Evolutionary conservation across 2,797 vertebrate genomes (phyloP).

Genomic region (Neosalanx taihuensis): DNA sequence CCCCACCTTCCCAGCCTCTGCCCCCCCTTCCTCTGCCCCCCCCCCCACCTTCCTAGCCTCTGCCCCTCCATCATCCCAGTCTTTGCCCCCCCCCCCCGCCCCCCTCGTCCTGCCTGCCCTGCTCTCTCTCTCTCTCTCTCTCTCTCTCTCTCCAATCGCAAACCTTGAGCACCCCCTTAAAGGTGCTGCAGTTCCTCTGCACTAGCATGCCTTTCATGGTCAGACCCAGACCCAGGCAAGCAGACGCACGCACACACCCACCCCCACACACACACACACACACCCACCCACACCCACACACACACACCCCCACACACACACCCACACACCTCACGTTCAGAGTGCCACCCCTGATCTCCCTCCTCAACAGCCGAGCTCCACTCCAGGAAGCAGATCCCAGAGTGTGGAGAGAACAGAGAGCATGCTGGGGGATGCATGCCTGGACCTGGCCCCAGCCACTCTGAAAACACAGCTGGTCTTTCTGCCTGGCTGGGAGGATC

Average conservation of each 20-base stretch:
- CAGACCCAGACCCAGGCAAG: not conserved
- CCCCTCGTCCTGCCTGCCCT: slow-evolving; percentile 14
- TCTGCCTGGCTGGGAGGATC: not conserved
- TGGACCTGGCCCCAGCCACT: slow-evolving; percentile 56
- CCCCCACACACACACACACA: too few species aligned
- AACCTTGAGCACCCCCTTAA: slow-evolving; percentile 36
- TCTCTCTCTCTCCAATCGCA: slow-evolving; percentile 14
- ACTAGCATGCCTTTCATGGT: slow-evolving; percentile 49
- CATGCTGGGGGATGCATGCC: slow-evolving; percentile 65
- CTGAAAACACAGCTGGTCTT: slow-evolving; percentile 43
- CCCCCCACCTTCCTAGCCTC: not conserved
- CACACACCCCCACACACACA: too few species aligned
- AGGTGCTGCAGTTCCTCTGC: slow-evolving; percentile 45
- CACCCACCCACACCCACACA: too few species aligned
- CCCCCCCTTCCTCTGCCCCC: too few species aligned
- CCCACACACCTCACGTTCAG: slow-evolving; percentile 4
- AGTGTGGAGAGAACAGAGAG: slow-evolving; percentile 66
- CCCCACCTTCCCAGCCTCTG: too few species aligned
- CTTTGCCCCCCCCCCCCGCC: slow-evolving; percentile 33
- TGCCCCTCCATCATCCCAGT: slow-evolving; percentile 7
- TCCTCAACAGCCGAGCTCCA: slow-evolving; percentile 63
- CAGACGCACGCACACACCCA: too few species aligned
- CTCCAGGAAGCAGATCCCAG: slow-evolving; percentile 65
- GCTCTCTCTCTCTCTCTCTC: not conserved
- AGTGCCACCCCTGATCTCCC: slow-evolving; percentile 52